Base-by-base conservation (phyloP, 2,888 invertebrate species). In the Pollenia griseotomentosa region DNA sequence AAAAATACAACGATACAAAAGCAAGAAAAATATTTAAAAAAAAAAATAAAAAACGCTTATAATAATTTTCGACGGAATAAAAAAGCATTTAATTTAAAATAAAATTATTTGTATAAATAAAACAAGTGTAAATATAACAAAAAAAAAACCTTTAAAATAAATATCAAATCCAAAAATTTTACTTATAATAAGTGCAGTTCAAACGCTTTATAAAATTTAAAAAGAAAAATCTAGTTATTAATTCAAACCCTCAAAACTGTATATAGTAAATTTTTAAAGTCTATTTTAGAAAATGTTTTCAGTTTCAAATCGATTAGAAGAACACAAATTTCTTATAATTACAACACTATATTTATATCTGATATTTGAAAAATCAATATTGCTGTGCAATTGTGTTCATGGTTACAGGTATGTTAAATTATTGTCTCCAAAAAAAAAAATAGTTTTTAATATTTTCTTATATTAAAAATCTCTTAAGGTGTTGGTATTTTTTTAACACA, bases 371-470 rank as follows among this genome's bases (percentile, higher is more conserved):
- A 92, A 91, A 91, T 92, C 92, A 91, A 92, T 92, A 90, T 89
- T 91, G 89, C 90, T 88, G 88, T 92, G 92, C 89, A 89, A 91
- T 90, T 92, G 92, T 91, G 90, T 92, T 92, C 92, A 92, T 89
- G 92, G 92, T 88, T 92, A 90, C 89, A 92, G 92, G 92, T 92
- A 91, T 16, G 74, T 77, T 83, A 48, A n/a, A 2, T 53, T 42
- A 48, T 66, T 11, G 55, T 61, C n/a, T 55, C 53, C 51, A 73
- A 65, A 63, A 53, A 61, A 53, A 61, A 42, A 16, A 19, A 42
- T 23, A 46, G 6, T 70, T 79, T 66, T 68, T n/a, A 55, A 68
- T 68, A 79, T 78, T 71, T 83, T 51, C 61, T 19, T 59, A 53
- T 68, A 79, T 74, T 59, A 79, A 80, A 77, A 77, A 77, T 46